Evolutionary conservation across 1,140 invertebrate species (phyloP).

Genomic region (Conus betulinus): DNA sequence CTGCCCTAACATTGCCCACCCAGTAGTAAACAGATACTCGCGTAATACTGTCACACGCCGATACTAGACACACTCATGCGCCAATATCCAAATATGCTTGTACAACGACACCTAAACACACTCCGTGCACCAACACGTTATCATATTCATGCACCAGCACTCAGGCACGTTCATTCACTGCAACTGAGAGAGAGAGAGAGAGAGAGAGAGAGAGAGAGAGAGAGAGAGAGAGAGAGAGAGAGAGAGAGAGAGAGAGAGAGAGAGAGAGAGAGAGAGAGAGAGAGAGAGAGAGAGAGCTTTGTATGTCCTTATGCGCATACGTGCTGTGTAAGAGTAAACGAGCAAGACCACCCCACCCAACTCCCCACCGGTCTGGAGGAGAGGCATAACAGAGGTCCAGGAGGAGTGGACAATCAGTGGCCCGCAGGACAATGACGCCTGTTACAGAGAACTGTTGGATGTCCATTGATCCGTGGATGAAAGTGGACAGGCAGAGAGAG

Average conservation of each 20-base stretch:
- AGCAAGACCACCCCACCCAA: not conserved
- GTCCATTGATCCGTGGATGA: too few relatives aligned
- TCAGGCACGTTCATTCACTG: conserved; percentile 29
- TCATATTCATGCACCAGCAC: conserved; percentile 33
- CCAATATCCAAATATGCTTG: conserved; percentile 31
- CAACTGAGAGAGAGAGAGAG: not conserved
- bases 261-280: not conserved
- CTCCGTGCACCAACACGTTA: conserved; percentile 45
- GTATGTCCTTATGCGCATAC: not conserved
- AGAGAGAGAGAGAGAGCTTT: not conserved
- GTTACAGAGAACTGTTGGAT: too few relatives aligned
- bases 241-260: not conserved
- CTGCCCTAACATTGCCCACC: too few relatives aligned
- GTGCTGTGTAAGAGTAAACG: not conserved
- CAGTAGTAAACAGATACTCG: too few relatives aligned
- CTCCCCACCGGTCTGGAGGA: not conserved
- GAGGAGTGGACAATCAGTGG: not conserved
- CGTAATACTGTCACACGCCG: too few relatives aligned
- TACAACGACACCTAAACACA: conserved; percentile 38
- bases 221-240: not conserved
- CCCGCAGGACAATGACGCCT: not conserved
- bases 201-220: not conserved
- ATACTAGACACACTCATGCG: too few relatives aligned
- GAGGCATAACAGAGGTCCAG: too few relatives aligned
- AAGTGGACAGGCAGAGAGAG: too few relatives aligned